Base-by-base conservation (phyloP, 2,113 vertebrate genomes). In the Odontesthes bonariensis region DNA sequence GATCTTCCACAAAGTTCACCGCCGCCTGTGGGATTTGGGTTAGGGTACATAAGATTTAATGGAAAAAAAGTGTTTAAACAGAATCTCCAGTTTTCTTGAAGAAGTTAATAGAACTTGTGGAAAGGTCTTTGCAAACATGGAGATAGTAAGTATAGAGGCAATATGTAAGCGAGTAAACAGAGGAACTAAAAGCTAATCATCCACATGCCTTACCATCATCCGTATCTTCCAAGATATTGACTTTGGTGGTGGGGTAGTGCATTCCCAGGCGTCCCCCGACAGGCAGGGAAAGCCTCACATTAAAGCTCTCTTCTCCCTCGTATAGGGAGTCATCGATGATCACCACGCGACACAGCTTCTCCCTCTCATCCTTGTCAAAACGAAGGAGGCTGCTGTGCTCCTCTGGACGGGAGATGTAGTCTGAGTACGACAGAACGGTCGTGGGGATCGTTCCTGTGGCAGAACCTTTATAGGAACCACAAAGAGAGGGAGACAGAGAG, bases 271-370 rank as follows among this genome's bases (percentile, higher is more conserved):
- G 95, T 5, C 97, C 97, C 0, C 97, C 97, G 86, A 96, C 89
- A 0, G 96, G 95, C 93, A 97, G 91, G 44, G 96, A 97, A 82
- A 99, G 91, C 5, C 94, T 92, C 63, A 99, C 91, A 1, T 94
- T 96, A 89, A 99, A 99, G 11, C 89, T 95, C 85, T 98, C 97
- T 23, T 95, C 92, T 13, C 87, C 93, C 71, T 99, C 97, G 23
- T 97, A 95, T 72, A 98, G 78, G 0, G 97, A 98, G 84, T 99
- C 97, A 0, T 98, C 97, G 33, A 98, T 98, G 70, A 99, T 79
- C 46, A 97, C 69, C 0, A 98, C 77, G 0, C 95, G 95, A 59
- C 97, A 98, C 62, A 38, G 77, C 85, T 96, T 96, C 88, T 97
- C 96, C 0, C 19, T 64, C 69, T 98, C 96, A 0, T 92, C 96